Base-by-base conservation (phyloP, 2,113 vertebrate genomes). In the Corythoichthys haematopterus region DNA sequence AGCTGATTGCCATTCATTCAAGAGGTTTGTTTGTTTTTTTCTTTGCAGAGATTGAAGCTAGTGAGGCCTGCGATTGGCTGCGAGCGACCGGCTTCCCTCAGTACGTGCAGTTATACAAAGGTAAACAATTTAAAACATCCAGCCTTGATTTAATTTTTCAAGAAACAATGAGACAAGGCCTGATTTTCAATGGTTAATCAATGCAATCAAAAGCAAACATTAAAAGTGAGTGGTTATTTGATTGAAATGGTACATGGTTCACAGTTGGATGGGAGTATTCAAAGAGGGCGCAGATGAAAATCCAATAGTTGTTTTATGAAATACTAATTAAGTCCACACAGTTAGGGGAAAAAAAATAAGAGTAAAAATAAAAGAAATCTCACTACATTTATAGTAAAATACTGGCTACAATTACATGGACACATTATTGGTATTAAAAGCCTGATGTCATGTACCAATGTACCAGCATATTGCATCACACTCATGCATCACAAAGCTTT, bases 61-160 rank as follows among this genome's bases (percentile, higher is more conserved):
- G 90, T 78, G 94, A 94, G 90, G 94, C 93, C 72, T 95, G 94
- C 28, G 91, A 94, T 80, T 97, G 96, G 94, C 92, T 97, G 79
- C 88, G 76, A 81, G 94, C 93, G 0, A 94, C 93, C 20, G 96
- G 95, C 64, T 97, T 97, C 56, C 93, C 94, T 72, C 94, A 96
- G 80, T 98, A 97, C 68, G 93, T 88, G 66, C 96, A 95, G 74
- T 84, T 97, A 33, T 97, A 94, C 84, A 92, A 91, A 93, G 94
- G 96, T 96, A 94, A 92, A 82, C 69, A 79, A 56, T 33, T 48
- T 13, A 48, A 48, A 48, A 12, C 11, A 14, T 33, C 53, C 28
- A 8, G 12, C 3, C 3, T 56, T 4, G 4, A 1, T 6, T 35
- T 6, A 11, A 11, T 12, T 12, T 10, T 13, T 13, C n/a, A 55